Evolutionary conservation across 30 jellyfish, hydroid and myxozoan genomes (phyloP).

Genomic region (Hydractinia symbiolongicarpus): DNA sequence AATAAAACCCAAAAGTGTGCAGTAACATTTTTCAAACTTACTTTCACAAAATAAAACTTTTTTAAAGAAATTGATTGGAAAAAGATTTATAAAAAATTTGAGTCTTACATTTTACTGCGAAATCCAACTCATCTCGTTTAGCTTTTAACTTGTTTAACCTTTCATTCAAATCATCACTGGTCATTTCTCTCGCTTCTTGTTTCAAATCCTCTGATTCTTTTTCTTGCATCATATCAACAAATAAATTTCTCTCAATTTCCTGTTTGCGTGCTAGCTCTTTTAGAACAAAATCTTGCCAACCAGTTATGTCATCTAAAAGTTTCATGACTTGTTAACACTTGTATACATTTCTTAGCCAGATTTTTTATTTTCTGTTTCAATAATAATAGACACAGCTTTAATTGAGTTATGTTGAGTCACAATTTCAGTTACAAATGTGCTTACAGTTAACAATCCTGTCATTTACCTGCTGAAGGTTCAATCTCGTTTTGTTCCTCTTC

Average conservation of each 20-base stretch:
- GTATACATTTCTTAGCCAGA: background rate
- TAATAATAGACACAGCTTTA: background rate
- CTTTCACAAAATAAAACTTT: too few relatives aligned
- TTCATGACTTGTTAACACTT: background rate
- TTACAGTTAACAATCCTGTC: background rate
- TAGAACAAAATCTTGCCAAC: conserved; percentile 81
- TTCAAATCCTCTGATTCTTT: conserved; percentile 66
- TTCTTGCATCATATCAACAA: conserved; percentile 62
- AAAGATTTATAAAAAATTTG: too few relatives aligned
- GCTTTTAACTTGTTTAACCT: conserved; percentile 42
- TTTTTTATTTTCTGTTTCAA: background rate
- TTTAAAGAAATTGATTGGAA: too few relatives aligned
- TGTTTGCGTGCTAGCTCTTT: conserved; percentile 77
- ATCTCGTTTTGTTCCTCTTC: conserved; percentile 32
- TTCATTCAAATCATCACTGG: conserved; percentile 48
- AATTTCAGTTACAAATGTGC: background rate
- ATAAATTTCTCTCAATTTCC: conserved; percentile 59
- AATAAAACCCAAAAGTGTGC: too few relatives aligned
- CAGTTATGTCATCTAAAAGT: conserved; percentile 51
- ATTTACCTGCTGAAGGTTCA: conserved; percentile 56
- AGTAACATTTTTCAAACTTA: too few relatives aligned
- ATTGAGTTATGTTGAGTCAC: background rate
- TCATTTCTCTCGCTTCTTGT: conserved; percentile 81
- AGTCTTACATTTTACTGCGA: conserved; percentile 61
- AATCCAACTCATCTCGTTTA: conserved; percentile 73